These are phyloP conservation scores for Pristionchus fissidentatus DNA, from an alignment of 2,888 invertebrate genomes.

Conservation along the genomic window DNA sequence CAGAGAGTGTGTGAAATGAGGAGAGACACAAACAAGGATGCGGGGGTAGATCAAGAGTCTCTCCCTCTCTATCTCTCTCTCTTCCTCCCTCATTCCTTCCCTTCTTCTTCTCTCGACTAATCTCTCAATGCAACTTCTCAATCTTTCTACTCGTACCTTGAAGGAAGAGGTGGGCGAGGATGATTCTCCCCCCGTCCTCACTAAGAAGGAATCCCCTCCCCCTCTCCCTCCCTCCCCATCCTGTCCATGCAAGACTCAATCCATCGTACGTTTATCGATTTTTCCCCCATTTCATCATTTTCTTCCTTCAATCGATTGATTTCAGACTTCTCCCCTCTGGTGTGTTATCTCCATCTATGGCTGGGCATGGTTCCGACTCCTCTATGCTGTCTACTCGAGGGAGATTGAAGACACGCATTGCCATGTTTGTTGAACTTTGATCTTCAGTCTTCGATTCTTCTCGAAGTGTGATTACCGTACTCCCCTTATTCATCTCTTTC, in stretches of 20 bases:
- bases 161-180: constrained; percentile 35
- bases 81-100: background rate
- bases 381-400: background rate
- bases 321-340: constrained; percentile 31
- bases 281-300: background rate
- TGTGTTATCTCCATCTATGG: background rate
- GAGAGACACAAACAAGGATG: background rate
- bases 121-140: constrained; percentile 11
- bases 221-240: background rate
- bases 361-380: constrained; percentile 26
- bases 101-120: background rate
- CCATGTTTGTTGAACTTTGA: background rate
- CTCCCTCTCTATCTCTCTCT: background rate
- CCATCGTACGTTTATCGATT: background rate
- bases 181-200: constrained; percentile 44
- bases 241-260: background rate
- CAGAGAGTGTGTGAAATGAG: background rate
- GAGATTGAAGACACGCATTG: constrained; percentile 23
- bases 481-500: background rate
- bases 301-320: too few species aligned
- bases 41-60: constrained; percentile 34
- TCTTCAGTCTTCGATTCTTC: background rate
- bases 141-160: constrained; percentile 23
- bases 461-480: background rate
- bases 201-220: constrained; percentile 11